phyloP scores from a whole-genome alignment of 2,888 invertebrate species.

The Caenorhabditis sp. region DNA sequence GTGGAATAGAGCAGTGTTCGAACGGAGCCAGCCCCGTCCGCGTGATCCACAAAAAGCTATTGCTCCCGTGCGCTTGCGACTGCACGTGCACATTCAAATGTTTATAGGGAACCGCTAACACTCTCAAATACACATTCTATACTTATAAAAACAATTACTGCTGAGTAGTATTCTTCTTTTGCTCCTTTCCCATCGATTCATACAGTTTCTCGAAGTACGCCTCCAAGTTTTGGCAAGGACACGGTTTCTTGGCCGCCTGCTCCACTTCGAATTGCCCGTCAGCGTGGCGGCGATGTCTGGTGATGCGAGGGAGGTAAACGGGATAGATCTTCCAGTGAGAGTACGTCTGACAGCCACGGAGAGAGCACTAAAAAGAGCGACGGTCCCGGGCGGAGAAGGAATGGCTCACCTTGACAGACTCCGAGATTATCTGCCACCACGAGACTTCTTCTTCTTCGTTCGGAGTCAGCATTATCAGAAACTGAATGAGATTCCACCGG shows the following conservation, averaged over 20 bases:
- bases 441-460: slow-evolving; percentile 26
- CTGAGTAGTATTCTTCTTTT: neutral
- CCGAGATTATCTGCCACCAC: slow-evolving; percentile 42
- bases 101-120: slow-evolving; percentile 26
- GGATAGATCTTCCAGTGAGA: slow-evolving; percentile 5
- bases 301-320: slow-evolving; percentile 22
- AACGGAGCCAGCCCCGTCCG: slow-evolving; percentile 73
- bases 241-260: slow-evolving; percentile 5
- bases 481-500: slow-evolving; percentile 31
- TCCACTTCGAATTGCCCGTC: neutral
- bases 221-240: slow-evolving; percentile 17
- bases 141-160: neutral
- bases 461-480: slow-evolving; percentile 29
- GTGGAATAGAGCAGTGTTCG: slow-evolving; percentile 75
- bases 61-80: slow-evolving; percentile 71
- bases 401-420: slow-evolving; percentile 27
- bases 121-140: neutral
- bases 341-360: slow-evolving; percentile 10
- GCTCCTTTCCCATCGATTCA: slow-evolving; percentile 14
- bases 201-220: slow-evolving; percentile 20
- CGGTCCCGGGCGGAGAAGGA: neutral
- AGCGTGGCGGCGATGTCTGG: slow-evolving; percentile 28
- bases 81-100: slow-evolving; percentile 74
- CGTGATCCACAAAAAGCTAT: slow-evolving; percentile 71
- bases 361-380: slow-evolving; percentile 40